These are phyloP conservation scores for Glossosoma conforme DNA, from an alignment of 1,140 invertebrate species.

Conservation along the genomic window DNA sequence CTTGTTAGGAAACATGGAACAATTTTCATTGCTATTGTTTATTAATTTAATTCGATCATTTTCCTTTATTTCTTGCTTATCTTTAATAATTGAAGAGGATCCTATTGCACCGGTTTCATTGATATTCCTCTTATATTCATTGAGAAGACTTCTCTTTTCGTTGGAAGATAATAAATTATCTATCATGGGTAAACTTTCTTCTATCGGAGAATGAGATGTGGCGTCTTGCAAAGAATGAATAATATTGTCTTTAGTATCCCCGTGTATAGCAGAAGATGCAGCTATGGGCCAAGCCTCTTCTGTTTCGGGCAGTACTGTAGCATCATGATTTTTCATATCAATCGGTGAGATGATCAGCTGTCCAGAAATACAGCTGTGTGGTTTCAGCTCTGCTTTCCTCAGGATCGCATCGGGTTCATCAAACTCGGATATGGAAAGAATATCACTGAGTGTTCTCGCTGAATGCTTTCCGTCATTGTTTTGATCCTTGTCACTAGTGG, in stretches of 20 bases:
- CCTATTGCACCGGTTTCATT: slow-evolving; percentile 49
- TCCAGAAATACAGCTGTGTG: slow-evolving; percentile 32
- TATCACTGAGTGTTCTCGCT: slow-evolving; percentile 62
- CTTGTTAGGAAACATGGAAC: slow-evolving; percentile 48
- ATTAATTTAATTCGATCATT: background rate
- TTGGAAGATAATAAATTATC: slow-evolving; percentile 7
- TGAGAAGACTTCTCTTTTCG: slow-evolving; percentile 27
- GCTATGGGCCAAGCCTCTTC: slow-evolving; percentile 10
- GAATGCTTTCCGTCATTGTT: slow-evolving; percentile 46
- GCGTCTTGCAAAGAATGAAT: slow-evolving; percentile 6
- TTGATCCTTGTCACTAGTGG: slow-evolving; percentile 35
- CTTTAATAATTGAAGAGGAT: too few species aligned
- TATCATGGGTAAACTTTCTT: slow-evolving; percentile 11
- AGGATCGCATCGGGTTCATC: slow-evolving; percentile 56
- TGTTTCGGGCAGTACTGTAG: slow-evolving; percentile 13
- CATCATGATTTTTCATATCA: slow-evolving; percentile 22
- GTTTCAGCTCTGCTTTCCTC: slow-evolving; percentile 42
- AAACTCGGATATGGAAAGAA: slow-evolving; percentile 64
- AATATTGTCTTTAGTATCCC: background rate
- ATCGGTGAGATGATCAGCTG: slow-evolving; percentile 18
- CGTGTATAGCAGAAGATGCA: slow-evolving; percentile 8
- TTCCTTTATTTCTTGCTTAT: too few species aligned
- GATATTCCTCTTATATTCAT: slow-evolving; percentile 41
- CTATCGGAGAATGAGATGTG: slow-evolving; percentile 9
- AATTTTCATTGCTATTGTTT: slow-evolving; percentile 36